A percentile compares a stretch with the other conserved stretches of the same genome.
phyloP scores from a whole-genome alignment of 2,113 vertebrate genomes.

The Grantiella picta region DNA sequence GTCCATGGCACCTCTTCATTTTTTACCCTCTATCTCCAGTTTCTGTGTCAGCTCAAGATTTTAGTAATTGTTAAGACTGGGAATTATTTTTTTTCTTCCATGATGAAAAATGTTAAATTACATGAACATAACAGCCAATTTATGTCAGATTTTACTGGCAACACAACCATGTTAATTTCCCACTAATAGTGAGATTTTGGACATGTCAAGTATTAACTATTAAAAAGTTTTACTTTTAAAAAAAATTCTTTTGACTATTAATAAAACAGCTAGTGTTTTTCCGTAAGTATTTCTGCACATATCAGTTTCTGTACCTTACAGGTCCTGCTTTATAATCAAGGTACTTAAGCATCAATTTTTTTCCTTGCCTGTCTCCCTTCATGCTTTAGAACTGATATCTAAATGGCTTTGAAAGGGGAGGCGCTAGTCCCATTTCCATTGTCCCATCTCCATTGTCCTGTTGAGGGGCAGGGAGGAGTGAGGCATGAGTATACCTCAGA shows the following conservation, averaged over 20 bases:
- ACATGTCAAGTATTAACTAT: neutral
- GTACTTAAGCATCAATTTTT: neutral
- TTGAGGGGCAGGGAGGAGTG: neutral
- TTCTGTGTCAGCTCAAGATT: neutral
- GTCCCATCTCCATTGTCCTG: neutral
- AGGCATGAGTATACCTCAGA: neutral
- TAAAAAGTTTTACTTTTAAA: neutral
- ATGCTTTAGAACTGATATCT: neutral
- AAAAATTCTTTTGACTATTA: neutral
- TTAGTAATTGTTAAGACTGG: neutral
- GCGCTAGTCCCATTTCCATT: neutral
- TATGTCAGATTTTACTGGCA: neutral
- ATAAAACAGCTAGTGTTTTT: neutral
- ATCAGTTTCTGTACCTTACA: neutral
- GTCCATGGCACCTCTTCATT: accelerated
- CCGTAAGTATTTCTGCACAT: neutral
- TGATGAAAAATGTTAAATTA: neutral
- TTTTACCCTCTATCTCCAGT: neutral
- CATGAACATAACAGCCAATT: neutral
- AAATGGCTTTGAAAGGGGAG: neutral
- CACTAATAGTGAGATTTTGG: neutral
- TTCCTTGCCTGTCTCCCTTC: neutral
- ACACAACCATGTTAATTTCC: neutral
- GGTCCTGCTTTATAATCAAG: neutral
- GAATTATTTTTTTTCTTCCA: neutral